Evolutionary conservation across 2,797 vertebrate species (phyloP), one percentile per base, ranked within the genome.

Genomic region (Emys orbicularis): DNA sequence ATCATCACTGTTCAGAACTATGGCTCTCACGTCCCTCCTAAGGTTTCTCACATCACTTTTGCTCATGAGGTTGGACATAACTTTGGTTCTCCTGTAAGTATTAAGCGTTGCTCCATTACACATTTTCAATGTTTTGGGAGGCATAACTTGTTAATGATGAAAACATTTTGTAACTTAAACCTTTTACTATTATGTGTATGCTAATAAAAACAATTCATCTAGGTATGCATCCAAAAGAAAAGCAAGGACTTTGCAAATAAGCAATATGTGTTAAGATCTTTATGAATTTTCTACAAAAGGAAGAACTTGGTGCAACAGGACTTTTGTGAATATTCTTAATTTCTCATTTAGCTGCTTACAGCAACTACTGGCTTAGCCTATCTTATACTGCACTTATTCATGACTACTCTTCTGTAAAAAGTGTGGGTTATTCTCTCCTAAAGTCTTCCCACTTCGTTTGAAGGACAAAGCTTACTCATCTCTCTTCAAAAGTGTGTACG

Each of bases 1-100:
- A 99, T 99, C 97, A 99, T 99, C 97, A 99, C 99, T n/a, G 99
- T 99, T 87, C 99, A 99, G 98, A 99, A 99, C 97, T 99, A 99
- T 41, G 99, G 98, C 37, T 99, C 99, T 94, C 99, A 99, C 10
- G 99, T 99, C 12, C 99, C 99, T 81, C 99, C 99, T 76, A 99
- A 99, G 95, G 99, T 99, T 89, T 99, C 99, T 88, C 99, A 99
- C 95, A 99, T 99, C 93, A 99, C 99, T 92, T 99, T 99, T 89
- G 99, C 99, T 90, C 99, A 99, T 93, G 99, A 99, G 97, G 99
- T 99, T 79, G 99, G 99, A 76, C 99, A 99, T 98, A 99, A 99
- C 98, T 99, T 99, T 96, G 99, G 99, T 89, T 99, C 99, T 50
- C 99, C 99, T 95, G 99, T 99, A 98, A 99, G 99, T 99, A 97